Evolutionary conservation across 2,888 invertebrate species (phyloP).

Genomic region (Galeruca laticollis): DNA sequence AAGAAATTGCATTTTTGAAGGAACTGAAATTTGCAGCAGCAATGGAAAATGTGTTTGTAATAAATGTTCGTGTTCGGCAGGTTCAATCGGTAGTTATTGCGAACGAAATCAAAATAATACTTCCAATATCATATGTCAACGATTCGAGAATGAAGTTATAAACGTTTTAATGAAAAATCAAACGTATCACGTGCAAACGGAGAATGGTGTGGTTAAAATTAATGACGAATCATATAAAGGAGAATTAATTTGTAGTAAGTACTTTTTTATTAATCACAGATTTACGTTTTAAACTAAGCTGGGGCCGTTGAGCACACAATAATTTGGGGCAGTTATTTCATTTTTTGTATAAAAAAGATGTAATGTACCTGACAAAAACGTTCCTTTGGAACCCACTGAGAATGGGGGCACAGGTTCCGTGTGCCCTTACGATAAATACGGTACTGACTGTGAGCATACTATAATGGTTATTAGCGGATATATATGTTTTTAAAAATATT

Average conservation of each 20-base stretch:
- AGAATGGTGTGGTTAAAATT: slow-evolving; percentile 12
- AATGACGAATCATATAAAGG: slow-evolving; percentile 31
- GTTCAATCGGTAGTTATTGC: slow-evolving; percentile 69
- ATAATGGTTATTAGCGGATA: too few relatives aligned
- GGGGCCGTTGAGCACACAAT: too few relatives aligned
- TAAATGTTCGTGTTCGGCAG: slow-evolving; percentile 55
- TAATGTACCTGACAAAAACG: too few relatives aligned
- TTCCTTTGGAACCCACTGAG: too few relatives aligned
- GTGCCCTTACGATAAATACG: too few relatives aligned
- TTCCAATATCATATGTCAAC: slow-evolving; percentile 69
- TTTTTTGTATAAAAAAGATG: too few relatives aligned
- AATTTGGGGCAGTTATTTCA: too few relatives aligned
- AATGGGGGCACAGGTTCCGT: too few relatives aligned
- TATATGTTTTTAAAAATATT: too few relatives aligned
- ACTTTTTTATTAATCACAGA: background rate
- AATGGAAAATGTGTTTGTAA: slow-evolving; percentile 85
- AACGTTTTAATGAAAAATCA: slow-evolving; percentile 27
- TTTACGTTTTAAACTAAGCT: background rate
- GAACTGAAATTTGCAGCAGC: slow-evolving; percentile 73
- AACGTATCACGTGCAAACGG: slow-evolving; percentile 3
- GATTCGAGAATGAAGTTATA: slow-evolving; percentile 67
- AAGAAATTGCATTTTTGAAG: slow-evolving; percentile 50
- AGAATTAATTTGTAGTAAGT: slow-evolving; percentile 31
- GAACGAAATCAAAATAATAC: slow-evolving; percentile 67
- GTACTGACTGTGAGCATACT: too few relatives aligned